phyloP scores from a whole-genome alignment of 1,140 invertebrate species.

The Leptinotarsa lineolata region DNA sequence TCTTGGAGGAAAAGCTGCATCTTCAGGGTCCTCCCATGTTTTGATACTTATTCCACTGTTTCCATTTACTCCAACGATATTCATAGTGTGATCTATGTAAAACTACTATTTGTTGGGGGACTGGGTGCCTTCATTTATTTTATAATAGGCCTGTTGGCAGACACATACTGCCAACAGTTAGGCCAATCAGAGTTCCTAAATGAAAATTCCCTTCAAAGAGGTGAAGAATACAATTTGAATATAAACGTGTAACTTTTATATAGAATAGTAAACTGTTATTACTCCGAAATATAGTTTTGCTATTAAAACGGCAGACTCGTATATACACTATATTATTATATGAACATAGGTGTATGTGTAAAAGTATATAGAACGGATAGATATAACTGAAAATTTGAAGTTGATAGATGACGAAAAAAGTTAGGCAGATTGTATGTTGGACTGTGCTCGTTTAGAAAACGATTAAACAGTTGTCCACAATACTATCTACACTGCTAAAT shows the following conservation, averaged over 20 bases:
- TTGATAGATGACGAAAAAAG: background rate
- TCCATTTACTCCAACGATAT: too few relatives aligned
- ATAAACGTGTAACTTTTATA: conserved; percentile 52
- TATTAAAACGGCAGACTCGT: conserved; percentile 47
- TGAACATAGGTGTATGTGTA: conserved; percentile 49
- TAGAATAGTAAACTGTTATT: conserved; percentile 50
- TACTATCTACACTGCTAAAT: background rate
- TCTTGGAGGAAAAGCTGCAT: too few relatives aligned
- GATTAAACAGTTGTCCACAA: background rate
- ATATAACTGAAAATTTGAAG: conserved; percentile 42
- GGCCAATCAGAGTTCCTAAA: conserved; percentile 56
- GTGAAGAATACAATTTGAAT: conserved; percentile 44
- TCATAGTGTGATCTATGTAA: conserved; percentile 28
- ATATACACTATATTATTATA: conserved; percentile 28
- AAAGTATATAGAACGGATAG: conserved; percentile 44
- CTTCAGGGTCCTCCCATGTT: too few relatives aligned
- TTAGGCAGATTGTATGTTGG: conserved; percentile 4
- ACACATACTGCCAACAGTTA: conserved; percentile 21
- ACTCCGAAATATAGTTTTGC: conserved; percentile 53
- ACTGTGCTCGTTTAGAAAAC: background rate
- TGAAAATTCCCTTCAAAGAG: conserved; percentile 47
- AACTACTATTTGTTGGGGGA: conserved; percentile 53
- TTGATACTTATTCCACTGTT: too few relatives aligned
- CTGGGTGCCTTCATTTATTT: conserved; percentile 53
- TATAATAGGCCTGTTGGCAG: conserved; percentile 10